phyloP scores from a whole-genome alignment of 1,140 invertebrate genomes.

The Akabosia matsudoensis region DNA sequence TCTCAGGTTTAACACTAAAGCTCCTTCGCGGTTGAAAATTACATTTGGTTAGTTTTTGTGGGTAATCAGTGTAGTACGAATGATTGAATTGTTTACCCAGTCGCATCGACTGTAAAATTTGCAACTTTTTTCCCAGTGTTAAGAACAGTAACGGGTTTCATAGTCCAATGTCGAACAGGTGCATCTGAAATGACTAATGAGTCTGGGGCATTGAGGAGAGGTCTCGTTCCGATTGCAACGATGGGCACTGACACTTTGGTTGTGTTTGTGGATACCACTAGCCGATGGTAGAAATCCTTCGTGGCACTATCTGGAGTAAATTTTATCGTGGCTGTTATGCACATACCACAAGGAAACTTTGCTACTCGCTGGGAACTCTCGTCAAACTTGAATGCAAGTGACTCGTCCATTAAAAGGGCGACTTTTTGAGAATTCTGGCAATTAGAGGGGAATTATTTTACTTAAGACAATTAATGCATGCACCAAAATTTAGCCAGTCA shows the following conservation, averaged over 20 bases:
- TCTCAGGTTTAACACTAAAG: conserved; percentile 52
- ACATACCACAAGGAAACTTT: conserved; percentile 42
- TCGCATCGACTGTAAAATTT: conserved; percentile 49
- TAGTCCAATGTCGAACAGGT: conserved; percentile 52
- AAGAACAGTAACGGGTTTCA: conserved; percentile 50
- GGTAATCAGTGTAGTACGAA: not conserved
- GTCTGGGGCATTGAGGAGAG: conserved; percentile 56
- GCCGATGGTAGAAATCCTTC: conserved; percentile 35
- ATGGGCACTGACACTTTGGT: conserved; percentile 36
- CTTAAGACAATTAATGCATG: too few species aligned
- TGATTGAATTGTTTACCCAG: conserved; percentile 39
- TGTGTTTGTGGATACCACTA: conserved; percentile 27
- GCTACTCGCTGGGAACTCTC: conserved; percentile 16
- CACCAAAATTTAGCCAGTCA: too few species aligned
- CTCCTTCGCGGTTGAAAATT: conserved; percentile 47
- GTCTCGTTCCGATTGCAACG: conserved; percentile 51
- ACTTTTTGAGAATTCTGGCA: conserved; percentile 35
- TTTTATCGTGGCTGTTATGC: conserved; percentile 26
- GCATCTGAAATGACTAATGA: conserved; percentile 51
- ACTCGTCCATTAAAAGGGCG: conserved; percentile 35
- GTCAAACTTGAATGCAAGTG: conserved; percentile 34
- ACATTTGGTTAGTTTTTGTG: not conserved
- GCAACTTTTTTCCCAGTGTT: conserved; percentile 52
- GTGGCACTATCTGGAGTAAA: conserved; percentile 31
- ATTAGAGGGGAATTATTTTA: not conserved